phyloP scores from a whole-genome alignment of 2,888 invertebrate species.

The Drosophila atripex region DNA sequence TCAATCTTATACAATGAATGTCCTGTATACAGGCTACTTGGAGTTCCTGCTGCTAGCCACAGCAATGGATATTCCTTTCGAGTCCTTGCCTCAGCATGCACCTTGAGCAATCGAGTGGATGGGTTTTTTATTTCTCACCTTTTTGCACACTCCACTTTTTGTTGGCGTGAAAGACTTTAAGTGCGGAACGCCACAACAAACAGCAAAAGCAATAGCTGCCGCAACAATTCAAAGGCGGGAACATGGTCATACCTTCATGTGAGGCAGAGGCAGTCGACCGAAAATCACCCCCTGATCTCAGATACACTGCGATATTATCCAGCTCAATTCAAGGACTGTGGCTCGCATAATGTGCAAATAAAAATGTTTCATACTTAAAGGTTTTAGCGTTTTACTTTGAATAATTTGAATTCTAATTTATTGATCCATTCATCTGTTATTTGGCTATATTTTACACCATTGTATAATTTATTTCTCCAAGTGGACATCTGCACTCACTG shows the following conservation, averaged over 20 bases:
- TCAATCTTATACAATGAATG: constrained; percentile 57
- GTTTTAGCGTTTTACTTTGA: background rate
- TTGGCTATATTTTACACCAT: background rate
- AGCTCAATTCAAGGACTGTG: background rate
- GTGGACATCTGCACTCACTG: constrained; percentile 16
- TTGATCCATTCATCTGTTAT: no score
- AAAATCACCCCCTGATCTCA: constrained; percentile 48
- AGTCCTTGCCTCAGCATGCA: constrained; percentile 54
- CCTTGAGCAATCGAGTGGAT: constrained; percentile 60
- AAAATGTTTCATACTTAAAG: background rate
- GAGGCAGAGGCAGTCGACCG: constrained; percentile 56
- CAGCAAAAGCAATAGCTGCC: constrained; percentile 47
- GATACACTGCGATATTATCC: constrained; percentile 4
- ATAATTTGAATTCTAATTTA: background rate
- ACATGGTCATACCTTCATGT: constrained; percentile 51
- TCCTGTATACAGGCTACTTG: constrained; percentile 35
- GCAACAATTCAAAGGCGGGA: constrained; percentile 46
- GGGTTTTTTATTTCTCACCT: constrained; percentile 44
- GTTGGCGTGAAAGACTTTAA: constrained; percentile 74
- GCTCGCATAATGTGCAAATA: background rate
- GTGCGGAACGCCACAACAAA: constrained; percentile 61
- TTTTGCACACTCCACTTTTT: constrained; percentile 34
- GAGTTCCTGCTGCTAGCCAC: constrained; percentile 22
- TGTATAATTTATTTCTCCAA: background rate
- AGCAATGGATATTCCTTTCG: constrained; percentile 20